Percentiles rank a stretch among this genome's conserved stretches.
phyloP scores from a whole-genome alignment of 2,888 invertebrate genomes.

The Rhamnusium bicolor region DNA sequence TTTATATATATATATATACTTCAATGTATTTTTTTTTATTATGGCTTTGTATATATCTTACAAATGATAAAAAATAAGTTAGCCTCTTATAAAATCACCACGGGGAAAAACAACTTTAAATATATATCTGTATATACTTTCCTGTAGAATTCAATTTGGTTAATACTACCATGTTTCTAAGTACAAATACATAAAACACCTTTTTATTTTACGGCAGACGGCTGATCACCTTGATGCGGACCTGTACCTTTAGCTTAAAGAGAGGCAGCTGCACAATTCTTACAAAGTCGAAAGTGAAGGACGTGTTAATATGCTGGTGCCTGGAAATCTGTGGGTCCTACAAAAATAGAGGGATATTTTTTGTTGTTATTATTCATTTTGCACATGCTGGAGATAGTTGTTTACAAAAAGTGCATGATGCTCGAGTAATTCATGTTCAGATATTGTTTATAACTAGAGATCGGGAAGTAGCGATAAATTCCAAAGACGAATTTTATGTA shows the following conservation, averaged over 20 bases:
- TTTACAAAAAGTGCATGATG: too few species aligned
- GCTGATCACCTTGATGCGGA: background rate
- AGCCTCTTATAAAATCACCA: conserved; percentile 41
- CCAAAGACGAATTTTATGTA: too few species aligned
- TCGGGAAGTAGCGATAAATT: too few species aligned
- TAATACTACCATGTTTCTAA: conserved; percentile 43
- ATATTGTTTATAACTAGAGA: too few species aligned
- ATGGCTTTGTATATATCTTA: conserved; percentile 44
- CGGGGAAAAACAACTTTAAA: conserved; percentile 30
- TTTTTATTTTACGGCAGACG: background rate
- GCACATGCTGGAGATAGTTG: too few species aligned
- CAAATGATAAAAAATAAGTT: conserved; percentile 38
- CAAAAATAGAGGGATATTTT: too few species aligned
- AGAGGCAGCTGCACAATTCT: background rate
- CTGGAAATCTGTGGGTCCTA: conserved; percentile 81
- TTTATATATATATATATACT: conserved; percentile 46
- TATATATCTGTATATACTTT: conserved; percentile 19
- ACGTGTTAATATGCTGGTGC: conserved; percentile 79
- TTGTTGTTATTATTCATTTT: too few species aligned
- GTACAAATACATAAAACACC: conserved; percentile 45
- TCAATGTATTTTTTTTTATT: conserved; percentile 36
- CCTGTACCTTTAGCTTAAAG: background rate
- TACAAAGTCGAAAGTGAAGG: conserved; percentile 15
- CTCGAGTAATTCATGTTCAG: too few species aligned
- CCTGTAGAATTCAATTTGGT: conserved; percentile 24